A percentile compares a stretch with the other conserved stretches of the same genome.
These are phyloP conservation scores for Distichodus sexfasciatus DNA, from an alignment of 2,797 vertebrate genomes.

Conservation along the genomic window DNA sequence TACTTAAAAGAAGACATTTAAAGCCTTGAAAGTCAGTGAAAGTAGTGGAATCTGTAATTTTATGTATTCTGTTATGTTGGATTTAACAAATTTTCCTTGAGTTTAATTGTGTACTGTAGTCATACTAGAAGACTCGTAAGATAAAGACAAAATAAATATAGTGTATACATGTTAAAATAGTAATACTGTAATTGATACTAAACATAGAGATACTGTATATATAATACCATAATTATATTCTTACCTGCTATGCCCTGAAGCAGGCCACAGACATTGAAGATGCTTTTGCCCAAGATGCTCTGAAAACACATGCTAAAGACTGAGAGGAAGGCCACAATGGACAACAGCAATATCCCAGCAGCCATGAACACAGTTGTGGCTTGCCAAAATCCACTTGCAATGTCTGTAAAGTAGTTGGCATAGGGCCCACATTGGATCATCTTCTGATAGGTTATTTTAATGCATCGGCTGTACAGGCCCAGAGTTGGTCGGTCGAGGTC, in stretches of 20 bases:
- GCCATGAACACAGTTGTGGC: constrained; percentile 94
- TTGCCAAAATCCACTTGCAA: constrained; percentile 98
- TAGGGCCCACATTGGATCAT: constrained; percentile 92
- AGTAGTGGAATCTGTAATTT: neutral
- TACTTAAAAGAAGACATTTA: too few species aligned
- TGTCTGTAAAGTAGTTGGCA: constrained; percentile 89
- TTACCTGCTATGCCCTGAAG: constrained; percentile 97
- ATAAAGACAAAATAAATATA: neutral
- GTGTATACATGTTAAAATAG: neutral
- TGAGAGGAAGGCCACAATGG: constrained; percentile 88
- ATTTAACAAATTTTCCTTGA: too few species aligned
- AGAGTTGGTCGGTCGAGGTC: constrained; percentile 85
- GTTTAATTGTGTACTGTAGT: too few species aligned
- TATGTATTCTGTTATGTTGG: too few species aligned
- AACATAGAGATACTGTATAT: too few species aligned
- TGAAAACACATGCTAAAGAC: constrained; percentile 98
- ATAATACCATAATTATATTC: too few species aligned
- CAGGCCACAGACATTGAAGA: constrained; percentile 98
- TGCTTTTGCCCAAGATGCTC: constrained; percentile 98
- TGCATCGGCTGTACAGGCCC: constrained; percentile 93
- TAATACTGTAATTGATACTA: neutral
- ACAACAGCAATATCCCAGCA: constrained; percentile 89
- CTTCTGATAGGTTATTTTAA: constrained; percentile 79
- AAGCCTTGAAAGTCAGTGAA: neutral
- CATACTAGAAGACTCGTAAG: too few species aligned